Base-by-base conservation (phyloP, 2,797 vertebrate species). In the Silurus lanzhouensis region DNA sequence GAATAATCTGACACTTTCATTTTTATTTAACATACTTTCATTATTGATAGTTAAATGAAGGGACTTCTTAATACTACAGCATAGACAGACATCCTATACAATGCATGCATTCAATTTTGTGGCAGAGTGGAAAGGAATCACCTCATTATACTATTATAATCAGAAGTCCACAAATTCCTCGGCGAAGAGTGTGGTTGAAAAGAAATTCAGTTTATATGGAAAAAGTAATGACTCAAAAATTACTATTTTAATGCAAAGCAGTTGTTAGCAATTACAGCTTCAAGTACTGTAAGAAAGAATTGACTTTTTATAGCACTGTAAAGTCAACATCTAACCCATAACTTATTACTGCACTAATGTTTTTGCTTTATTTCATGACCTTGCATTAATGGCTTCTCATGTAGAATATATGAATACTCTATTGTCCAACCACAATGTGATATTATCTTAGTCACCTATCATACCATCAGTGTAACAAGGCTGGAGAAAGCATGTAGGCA, bases 361-460 rank as follows among this genome's bases (percentile, higher is more conserved):
- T 64, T 57, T 77, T 66, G 71, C 20, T 83, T 13, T 64, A 48
- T 66, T 57, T 57, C 27, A 57, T 66, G 12, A 55, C 4, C 10
- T 20, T 60, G 25, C 27, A 75, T n/a, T 1, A 75, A 27, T 3
- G 8, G 0, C 14, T 75, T 77, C 5, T 67, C 44, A 9, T 67
- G 15, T 20, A 68, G 27, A 25, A 70, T 58, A 27, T 77, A n/a
- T 6, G 70, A 46, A 31, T 22, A 27, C 14, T 15, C 2, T 66
- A 2, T 38, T 46, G n/a, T 38, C 58, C 20, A 14, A 44, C 64
- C 82, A 27, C 71, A 64, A 58, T 3, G 38, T 79, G 78, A 86
- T 76, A 44, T n/a, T 77, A 84, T 84, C 27, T 46, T 78, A 22
- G 72, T 82, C 74, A 86, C 78, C 84, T 68, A 72, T 84, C 60